Conservation (phyloP, 1,140 invertebrate genomes). For the Colletes latitarsis region DNA sequence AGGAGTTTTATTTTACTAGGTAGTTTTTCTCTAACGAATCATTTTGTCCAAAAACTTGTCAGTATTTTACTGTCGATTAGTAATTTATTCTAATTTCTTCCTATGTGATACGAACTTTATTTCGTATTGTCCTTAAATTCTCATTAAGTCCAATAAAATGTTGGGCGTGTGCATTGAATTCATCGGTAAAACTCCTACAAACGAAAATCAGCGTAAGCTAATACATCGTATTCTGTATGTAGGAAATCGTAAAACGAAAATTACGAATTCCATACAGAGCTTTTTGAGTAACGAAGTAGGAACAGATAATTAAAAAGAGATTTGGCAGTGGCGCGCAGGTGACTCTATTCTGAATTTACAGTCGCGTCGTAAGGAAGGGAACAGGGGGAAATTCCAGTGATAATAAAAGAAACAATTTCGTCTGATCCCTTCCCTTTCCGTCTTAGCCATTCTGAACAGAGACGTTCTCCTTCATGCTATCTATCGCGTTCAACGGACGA, state of each 20-base stretch:
- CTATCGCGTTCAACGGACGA: too few relatives aligned
- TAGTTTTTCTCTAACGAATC: too few relatives aligned
- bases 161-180: neutral
- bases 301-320: conserved; percentile 35
- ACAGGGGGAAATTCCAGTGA: neutral
- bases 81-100: too few relatives aligned
- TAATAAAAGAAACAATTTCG: neutral
- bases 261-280: neutral
- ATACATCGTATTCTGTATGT: neutral
- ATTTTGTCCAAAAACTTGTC: too few relatives aligned
- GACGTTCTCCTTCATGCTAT: too few relatives aligned
- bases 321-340: neutral
- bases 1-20: too few relatives aligned
- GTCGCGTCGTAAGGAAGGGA: neutral
- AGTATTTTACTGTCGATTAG: too few relatives aligned
- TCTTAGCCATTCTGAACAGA: too few relatives aligned
- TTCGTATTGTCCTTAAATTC: neutral
- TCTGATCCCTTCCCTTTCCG: too few relatives aligned
- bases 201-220: neutral
- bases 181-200: neutral
- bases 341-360: neutral
- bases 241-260: conserved; percentile 7
- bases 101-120: too few relatives aligned
- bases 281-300: neutral
- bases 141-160: neutral